These are phyloP conservation scores for Cyrtodaria siliqua DNA, from an alignment of 2,888 invertebrate species.

Conservation along the genomic window DNA sequence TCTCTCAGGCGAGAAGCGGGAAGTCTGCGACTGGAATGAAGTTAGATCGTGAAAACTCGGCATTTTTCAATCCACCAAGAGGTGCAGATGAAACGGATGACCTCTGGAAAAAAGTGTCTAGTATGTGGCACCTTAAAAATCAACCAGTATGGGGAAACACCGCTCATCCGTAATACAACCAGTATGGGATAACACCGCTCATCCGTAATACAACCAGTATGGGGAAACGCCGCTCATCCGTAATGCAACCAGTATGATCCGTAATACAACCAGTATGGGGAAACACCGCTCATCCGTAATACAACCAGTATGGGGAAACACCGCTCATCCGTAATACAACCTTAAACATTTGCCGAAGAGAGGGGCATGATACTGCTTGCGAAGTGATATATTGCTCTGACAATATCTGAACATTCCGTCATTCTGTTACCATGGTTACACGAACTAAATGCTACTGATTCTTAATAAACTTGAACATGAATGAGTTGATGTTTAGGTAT, in stretches of 20 bases:
- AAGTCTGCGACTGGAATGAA: slow-evolving; percentile 51
- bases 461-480: too few species aligned
- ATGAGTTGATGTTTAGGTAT: too few species aligned
- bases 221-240: slow-evolving; percentile 9
- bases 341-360: too few species aligned
- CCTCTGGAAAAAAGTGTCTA: slow-evolving; percentile 51
- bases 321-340: not conserved
- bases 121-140: slow-evolving; percentile 50
- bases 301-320: slow-evolving; percentile 5
- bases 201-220: not conserved
- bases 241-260: too few species aligned
- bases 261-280: not conserved
- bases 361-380: too few species aligned
- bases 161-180: not conserved
- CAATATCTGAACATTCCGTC: too few species aligned
- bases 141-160: slow-evolving; percentile 29
- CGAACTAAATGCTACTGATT: too few species aligned
- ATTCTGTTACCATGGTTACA: too few species aligned
- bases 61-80: slow-evolving; percentile 48
- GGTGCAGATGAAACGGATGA: slow-evolving; percentile 13
- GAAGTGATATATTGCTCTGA: too few species aligned
- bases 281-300: not conserved
- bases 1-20: slow-evolving; percentile 49
- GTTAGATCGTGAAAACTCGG: slow-evolving; percentile 46
- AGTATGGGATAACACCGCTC: slow-evolving; percentile 5